Base-by-base conservation (phyloP, 2,888 invertebrate species). In the Drosophila lutescens region DNA sequence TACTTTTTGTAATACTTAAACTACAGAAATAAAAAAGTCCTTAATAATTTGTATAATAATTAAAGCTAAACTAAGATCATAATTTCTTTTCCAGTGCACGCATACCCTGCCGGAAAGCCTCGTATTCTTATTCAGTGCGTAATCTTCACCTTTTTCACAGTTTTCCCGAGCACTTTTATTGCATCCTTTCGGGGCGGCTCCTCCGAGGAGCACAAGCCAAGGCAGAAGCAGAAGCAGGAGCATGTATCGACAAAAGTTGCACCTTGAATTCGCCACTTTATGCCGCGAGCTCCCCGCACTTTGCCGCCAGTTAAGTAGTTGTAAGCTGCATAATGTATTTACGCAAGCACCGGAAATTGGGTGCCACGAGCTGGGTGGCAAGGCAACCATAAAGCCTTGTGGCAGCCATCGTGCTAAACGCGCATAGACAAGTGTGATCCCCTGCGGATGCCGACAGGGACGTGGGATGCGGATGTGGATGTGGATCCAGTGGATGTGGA, bases 271-370 rank as follows among this genome's bases (percentile, higher is more conserved):
- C 67, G 76, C 87, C 80, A 83, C 61, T 83, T 87, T 87, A 66
- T 79, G 80, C 78, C 79, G 63, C 73, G 40, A 15, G 43, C 34
- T 32, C 44, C 54, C 53, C 46, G 32, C 65, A 46, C 59, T 59
- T 53, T 56, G 47, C 54, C 68, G 60, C 57, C 57, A 49, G 77
- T 55, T 88, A 85, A 85, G 85, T 85, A 85, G 85, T 85, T 85
- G 85, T 89, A 89, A 89, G 89, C 79, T 85, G 89, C 88, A 86
- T 89, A 90, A 90, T 89, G 82, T 88, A 89, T 86, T 89, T 88
- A 80, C 77, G 77, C 84, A 89, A 88, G 89, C 79, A 80, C 78
- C 78, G 89, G 86, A 88, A 90, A 90, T 90, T 88, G 86, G 86
- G 78, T 90, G 88, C 88, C 78, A 71, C 67, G 55, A 70, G 69